Conservation (phyloP, 2,888 invertebrate genomes). For the Philonicus albiceps region DNA sequence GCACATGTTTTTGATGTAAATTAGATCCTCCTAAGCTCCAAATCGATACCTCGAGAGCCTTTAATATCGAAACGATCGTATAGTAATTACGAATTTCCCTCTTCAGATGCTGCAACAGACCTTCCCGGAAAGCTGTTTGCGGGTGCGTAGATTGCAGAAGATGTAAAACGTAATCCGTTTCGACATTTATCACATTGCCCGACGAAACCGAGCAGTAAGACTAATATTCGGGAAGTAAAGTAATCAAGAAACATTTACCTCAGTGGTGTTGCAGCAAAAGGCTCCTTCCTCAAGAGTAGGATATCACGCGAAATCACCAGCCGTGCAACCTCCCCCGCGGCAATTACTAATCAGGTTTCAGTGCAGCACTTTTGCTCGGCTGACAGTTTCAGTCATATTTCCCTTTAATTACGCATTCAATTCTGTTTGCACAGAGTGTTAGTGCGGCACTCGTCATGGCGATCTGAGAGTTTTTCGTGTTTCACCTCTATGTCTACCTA, state of each 20-base stretch:
- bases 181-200: not conserved
- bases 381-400: constrained; percentile 31
- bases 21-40: not conserved
- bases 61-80: not conserved
- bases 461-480: not conserved
- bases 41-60: not conserved
- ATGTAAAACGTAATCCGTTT: not conserved
- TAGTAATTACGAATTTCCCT: not conserved
- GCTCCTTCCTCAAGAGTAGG: not conserved
- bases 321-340: not conserved
- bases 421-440: constrained; percentile 9
- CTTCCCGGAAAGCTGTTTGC: not conserved
- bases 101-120: not conserved
- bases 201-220: not conserved
- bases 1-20: not conserved
- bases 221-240: not conserved
- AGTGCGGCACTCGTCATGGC: not conserved
- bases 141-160: not conserved
- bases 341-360: not conserved
- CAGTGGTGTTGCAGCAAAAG: not conserved
- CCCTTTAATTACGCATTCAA: constrained; percentile 32
- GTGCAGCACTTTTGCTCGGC: not conserved
- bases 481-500: not conserved
- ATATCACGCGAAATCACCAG: not conserved
- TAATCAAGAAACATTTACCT: constrained; percentile 3